Evolutionary conservation across 2,888 invertebrate species (phyloP).

Genomic region (Brachyopa scutellaris): DNA sequence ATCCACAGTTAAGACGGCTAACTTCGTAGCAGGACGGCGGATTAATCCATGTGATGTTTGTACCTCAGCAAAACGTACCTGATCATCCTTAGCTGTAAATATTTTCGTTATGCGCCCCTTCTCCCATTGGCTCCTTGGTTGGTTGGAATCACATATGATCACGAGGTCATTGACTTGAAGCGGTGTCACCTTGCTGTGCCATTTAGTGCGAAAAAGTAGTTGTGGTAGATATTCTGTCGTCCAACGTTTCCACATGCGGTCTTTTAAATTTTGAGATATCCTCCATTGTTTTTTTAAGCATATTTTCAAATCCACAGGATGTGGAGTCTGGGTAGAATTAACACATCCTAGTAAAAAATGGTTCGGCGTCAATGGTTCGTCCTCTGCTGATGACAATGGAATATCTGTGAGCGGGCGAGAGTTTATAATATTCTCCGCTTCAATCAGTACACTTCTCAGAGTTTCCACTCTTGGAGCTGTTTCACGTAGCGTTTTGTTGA

Average conservation of each 20-base stretch:
- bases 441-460: neutral
- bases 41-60: constrained; percentile 64
- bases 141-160: constrained; percentile 56
- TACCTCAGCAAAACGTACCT: constrained; percentile 71
- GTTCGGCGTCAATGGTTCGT: no score
- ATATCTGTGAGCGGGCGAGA: no score
- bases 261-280: no score
- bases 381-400: no score
- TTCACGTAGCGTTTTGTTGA: neutral
- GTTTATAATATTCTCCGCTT: neutral
- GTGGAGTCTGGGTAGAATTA: no score
- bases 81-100: constrained; percentile 69
- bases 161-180: constrained; percentile 47
- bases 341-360: no score
- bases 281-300: no score
- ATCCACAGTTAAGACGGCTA: constrained; percentile 75
- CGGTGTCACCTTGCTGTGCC: constrained; percentile 21
- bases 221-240: constrained; percentile 51
- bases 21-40: constrained; percentile 61
- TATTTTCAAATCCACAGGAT: no score
- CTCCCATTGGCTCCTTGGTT: constrained; percentile 67
- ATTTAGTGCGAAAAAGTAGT: constrained; percentile 47
- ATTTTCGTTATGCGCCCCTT: constrained; percentile 27
- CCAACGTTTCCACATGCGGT: constrained; percentile 48
- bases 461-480: neutral